Evolutionary conservation across 2,888 invertebrate genomes (phyloP), one percentile per base, ranked within the genome.

Genomic region (Trileptium ribeirensis): DNA sequence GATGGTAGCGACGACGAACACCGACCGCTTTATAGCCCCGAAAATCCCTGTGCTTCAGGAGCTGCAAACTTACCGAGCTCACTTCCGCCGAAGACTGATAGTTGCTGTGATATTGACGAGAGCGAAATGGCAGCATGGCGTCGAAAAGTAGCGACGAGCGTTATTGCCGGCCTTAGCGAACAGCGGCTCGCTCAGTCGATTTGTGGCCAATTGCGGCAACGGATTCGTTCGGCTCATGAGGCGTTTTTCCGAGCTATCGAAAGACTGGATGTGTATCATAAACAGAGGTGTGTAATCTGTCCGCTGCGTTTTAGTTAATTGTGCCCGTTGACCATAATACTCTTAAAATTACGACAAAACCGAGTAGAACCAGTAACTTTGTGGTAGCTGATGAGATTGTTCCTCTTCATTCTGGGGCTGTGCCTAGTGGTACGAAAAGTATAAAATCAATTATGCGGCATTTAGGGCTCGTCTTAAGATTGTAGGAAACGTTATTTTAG

Each of bases 171-270:
- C 80, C 91, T 95, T 67, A 92, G 92, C 84, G 92, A 94, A 78
- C 91, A 91, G 33, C 91, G 93, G 84, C 90, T 95, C 34, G 93
- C 94, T 0, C 91, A 92, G 84, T 92, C 92, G 78, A 93, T 94
- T 84, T 93, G 93, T 24, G 89, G 91, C 1, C 91, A 95, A 92
- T 94, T 95, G 85, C 90, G 93, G 84, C 94, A 94, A 85, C 91
- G 93, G 75, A 90, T 95, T 40, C 92, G 92, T 85, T 90, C 91
- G 1, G 94, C 94, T 0, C 95, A 95, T 87, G 94, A 94, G 86
- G 89, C 92, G 0, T 95, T 94, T 89, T 92, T 93, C 85, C 89
- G 92, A 0, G 94, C 94, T 19, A 91, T 95, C 81, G 90, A 92
- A 37, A 91, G 93, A 67, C 89, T 95, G 24, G 93, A 89, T 82